Conservation (phyloP, 2,888 invertebrate species). For the Dolomedes plantarius region DNA sequence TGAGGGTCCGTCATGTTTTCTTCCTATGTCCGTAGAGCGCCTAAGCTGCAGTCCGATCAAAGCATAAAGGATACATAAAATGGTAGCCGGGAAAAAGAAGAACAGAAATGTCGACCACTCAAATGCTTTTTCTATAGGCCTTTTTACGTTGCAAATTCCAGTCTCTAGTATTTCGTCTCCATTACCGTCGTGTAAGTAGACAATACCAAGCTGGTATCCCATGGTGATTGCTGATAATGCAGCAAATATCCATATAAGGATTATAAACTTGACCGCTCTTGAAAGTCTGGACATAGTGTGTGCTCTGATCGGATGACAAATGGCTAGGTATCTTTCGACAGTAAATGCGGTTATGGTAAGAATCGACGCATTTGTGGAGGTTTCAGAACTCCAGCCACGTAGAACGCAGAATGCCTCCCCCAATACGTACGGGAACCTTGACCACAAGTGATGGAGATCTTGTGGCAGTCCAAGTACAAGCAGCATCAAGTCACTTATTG, state of each 20-base stretch:
- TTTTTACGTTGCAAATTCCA: constrained; percentile 77
- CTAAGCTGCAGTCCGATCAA: constrained; percentile 76
- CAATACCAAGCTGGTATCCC: constrained; percentile 85
- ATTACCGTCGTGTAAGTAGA: constrained; percentile 31
- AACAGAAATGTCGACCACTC: constrained; percentile 87
- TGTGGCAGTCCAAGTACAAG: constrained; percentile 88
- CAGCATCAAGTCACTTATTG: constrained; percentile 88
- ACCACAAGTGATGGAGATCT: constrained; percentile 81
- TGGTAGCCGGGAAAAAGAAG: constrained; percentile 88
- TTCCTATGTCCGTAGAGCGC: constrained; percentile 50
- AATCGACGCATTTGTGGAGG: constrained; percentile 86
- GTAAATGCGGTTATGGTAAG: constrained; percentile 89
- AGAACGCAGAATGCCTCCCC: constrained; percentile 87
- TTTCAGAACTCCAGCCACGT: constrained; percentile 88
- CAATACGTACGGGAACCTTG: constrained; percentile 78
- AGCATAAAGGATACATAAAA: constrained; percentile 86
- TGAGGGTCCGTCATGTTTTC: constrained; percentile 37
- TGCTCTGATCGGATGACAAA: constrained; percentile 87
- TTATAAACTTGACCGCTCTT: constrained; percentile 87
- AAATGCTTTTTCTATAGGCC: constrained; percentile 84
- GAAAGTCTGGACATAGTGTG: constrained; percentile 79
- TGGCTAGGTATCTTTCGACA: constrained; percentile 89
- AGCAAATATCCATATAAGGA: constrained; percentile 87
- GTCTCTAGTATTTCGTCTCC: constrained; percentile 37
- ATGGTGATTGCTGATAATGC: constrained; percentile 77